These are phyloP conservation scores for Megatriorchis doriae DNA, from an alignment of 2,113 vertebrate genomes.

Conservation along the genomic window DNA sequence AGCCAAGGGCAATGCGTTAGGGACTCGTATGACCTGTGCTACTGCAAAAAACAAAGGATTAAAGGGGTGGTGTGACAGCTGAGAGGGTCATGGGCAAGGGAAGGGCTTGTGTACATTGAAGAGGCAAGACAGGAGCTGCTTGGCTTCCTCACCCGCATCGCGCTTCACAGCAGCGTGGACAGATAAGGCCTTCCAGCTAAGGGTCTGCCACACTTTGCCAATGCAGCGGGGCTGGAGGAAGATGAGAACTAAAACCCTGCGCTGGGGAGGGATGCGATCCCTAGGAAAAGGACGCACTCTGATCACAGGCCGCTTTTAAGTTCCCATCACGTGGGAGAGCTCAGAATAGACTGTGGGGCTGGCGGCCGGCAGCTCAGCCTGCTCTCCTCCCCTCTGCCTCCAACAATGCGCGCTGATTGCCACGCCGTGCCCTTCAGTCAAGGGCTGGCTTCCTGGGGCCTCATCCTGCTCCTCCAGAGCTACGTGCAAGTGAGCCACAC, in stretches of 20 bases:
- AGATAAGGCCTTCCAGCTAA: not conserved
- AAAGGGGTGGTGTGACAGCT: not conserved
- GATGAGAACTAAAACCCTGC: not conserved
- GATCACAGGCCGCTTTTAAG: slow-evolving; percentile 30
- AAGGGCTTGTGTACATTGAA: not conserved
- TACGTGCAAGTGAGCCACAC: not conserved
- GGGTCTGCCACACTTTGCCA: not conserved
- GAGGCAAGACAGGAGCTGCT: not conserved
- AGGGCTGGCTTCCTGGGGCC: slow-evolving; percentile 48
- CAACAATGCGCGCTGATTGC: slow-evolving; percentile 19
- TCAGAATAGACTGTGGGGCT: slow-evolving; percentile 30
- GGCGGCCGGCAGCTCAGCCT: not conserved
- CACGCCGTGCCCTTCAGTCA: slow-evolving; percentile 14
- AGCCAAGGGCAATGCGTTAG: not conserved
- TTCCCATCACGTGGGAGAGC: slow-evolving; percentile 44
- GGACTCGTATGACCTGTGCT: not conserved
- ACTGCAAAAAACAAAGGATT: not conserved
- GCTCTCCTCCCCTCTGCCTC: slow-evolving; percentile 16
- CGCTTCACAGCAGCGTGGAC: not conserved
- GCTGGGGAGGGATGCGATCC: not conserved
- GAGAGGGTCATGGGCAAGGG: not conserved
- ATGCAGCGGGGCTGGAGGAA: not conserved
- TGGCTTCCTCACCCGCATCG: not conserved
- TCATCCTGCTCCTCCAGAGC: not conserved
- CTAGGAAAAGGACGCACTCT: not conserved